phyloP scores from a whole-genome alignment of 1,140 invertebrate species.

The Agrypnia vestita region DNA sequence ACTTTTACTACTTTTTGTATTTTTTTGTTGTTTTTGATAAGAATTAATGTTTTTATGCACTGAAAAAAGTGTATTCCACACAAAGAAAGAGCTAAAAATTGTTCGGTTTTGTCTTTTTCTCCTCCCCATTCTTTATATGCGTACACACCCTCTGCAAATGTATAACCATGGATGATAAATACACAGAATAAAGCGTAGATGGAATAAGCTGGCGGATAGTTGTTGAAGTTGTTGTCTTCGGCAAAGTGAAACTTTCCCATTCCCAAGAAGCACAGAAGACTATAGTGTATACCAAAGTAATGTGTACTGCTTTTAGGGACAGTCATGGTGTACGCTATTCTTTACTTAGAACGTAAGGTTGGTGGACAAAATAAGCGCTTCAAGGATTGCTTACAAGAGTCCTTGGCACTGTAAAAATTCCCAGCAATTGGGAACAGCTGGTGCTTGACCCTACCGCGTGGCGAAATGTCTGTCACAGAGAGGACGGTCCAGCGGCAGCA shows the following conservation, averaged over 20 bases:
- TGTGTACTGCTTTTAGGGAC: not conserved
- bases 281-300: constrained; percentile 56
- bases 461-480: too few relatives aligned
- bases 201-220: constrained; percentile 44
- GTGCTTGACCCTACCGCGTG: too few relatives aligned
- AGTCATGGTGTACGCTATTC: not conserved
- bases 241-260: constrained; percentile 53
- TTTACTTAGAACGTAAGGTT: too few relatives aligned
- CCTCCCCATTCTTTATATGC: constrained; percentile 47
- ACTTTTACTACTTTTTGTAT: constrained; percentile 47
- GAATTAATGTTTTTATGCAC: constrained; percentile 44
- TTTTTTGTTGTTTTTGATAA: constrained; percentile 54
- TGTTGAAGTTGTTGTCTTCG: constrained; percentile 51
- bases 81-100: constrained; percentile 43
- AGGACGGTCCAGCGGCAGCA: too few relatives aligned
- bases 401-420: too few relatives aligned
- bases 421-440: too few relatives aligned
- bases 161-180: constrained; percentile 27
- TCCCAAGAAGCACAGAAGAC: constrained; percentile 36
- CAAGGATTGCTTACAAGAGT: too few relatives aligned
- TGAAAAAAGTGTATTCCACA: constrained; percentile 45
- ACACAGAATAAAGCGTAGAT: constrained; percentile 19
- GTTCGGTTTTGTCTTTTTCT: constrained; percentile 31
- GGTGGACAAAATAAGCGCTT: too few relatives aligned
- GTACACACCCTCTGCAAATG: constrained; percentile 33